Evolutionary conservation across 2,888 invertebrate genomes (phyloP).

Genomic region (Aspidiotus rigidus): DNA sequence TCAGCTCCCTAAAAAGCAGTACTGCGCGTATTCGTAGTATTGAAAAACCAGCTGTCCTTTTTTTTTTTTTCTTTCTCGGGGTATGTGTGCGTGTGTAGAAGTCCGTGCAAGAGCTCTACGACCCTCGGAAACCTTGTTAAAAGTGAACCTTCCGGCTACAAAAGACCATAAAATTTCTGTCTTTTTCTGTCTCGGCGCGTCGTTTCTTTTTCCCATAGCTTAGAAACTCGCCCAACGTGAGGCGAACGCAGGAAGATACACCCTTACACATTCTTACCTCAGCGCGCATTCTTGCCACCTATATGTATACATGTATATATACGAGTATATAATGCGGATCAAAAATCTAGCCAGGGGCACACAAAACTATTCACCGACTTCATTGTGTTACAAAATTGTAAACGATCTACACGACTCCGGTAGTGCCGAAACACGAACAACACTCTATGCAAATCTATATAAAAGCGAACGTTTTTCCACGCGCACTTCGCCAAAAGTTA

Average conservation of each 20-base stretch:
- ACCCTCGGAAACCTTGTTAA: constrained; percentile 29
- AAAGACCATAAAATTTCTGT: constrained; percentile 23
- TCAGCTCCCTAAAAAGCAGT: not conserved
- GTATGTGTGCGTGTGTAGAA: constrained; percentile 2
- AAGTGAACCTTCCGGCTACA: constrained; percentile 29
- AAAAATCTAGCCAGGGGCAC: not conserved
- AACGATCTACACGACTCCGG: too few species aligned
- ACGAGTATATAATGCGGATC: not conserved
- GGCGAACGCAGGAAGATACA: constrained; percentile 9
- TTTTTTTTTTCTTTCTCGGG: not conserved
- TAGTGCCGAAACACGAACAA: too few species aligned
- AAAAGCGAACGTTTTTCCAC: too few species aligned
- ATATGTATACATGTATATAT: not conserved
- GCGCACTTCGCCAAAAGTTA: too few species aligned
- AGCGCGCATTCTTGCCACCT: constrained; percentile 14
- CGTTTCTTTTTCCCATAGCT: constrained; percentile 12
- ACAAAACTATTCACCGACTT: not conserved
- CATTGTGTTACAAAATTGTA: too few species aligned
- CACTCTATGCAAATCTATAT: too few species aligned
- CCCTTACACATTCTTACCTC: constrained; percentile 12
- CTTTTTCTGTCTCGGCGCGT: not conserved
- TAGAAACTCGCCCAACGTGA: constrained; percentile 4
- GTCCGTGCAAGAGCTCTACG: constrained; percentile 11
- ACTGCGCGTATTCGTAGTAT: constrained; percentile 12
- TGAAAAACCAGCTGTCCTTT: constrained; percentile 30